Conservation (phyloP, 1,140 invertebrate species). For the Armadillidium nasatum region DNA sequence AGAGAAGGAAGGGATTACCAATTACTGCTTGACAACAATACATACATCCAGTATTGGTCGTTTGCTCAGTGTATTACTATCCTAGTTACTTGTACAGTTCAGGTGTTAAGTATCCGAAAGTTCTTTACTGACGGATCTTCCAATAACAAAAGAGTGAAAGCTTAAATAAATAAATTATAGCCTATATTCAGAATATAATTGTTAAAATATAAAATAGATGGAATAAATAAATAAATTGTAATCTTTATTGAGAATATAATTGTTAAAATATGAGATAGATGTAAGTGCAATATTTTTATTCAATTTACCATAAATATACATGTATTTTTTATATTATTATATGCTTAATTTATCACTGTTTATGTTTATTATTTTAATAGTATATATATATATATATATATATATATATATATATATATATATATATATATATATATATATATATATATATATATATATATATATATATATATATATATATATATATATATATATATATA, state of each 20-base stretch:
- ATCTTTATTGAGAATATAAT: neutral
- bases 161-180: neutral
- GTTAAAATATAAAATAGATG: neutral
- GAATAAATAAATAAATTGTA: neutral
- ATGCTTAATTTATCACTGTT: neutral
- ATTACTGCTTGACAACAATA: constrained; percentile 73
- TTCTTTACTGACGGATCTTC: neutral
- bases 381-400: neutral
- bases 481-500: too few species aligned
- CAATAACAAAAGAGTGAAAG: neutral
- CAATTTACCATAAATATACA: neutral
- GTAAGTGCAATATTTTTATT: neutral
- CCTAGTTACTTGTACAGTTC: constrained; percentile 64
- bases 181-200: neutral
- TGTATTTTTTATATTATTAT: too few species aligned
- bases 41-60: constrained; percentile 81
- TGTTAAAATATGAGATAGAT: neutral
- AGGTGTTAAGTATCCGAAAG: constrained; percentile 56
- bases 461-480: too few species aligned
- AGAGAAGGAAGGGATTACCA: constrained; percentile 75
- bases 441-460: too few species aligned
- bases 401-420: constrained; percentile 14
- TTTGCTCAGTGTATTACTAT: constrained; percentile 79
- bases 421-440: neutral
- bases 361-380: neutral